phyloP scores from a whole-genome alignment of 1,140 invertebrate species.

The Centruroides sculpturatus region DNA sequence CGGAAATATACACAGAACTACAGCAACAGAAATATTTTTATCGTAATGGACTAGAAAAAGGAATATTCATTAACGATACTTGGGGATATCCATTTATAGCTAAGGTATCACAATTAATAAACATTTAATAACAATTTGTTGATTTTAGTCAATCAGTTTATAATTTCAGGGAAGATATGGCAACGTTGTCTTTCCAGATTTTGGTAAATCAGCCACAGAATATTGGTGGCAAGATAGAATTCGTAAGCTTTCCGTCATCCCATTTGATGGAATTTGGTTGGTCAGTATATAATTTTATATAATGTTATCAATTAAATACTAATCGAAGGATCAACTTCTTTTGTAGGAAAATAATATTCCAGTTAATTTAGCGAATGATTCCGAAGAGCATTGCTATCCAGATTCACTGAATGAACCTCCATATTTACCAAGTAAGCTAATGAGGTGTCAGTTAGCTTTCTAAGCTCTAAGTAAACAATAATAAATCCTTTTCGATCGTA shows the following conservation, averaged over 20 bases:
- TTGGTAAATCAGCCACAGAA: conserved; percentile 55
- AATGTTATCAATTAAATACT: not conserved
- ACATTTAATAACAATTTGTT: not conserved
- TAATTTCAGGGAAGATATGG: conserved; percentile 1
- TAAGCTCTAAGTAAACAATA: not conserved
- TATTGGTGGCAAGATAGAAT: conserved; percentile 61
- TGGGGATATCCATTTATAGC: conserved; percentile 1
- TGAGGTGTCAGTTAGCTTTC: not conserved
- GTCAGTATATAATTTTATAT: conserved; percentile 16
- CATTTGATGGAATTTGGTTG: conserved; percentile 69
- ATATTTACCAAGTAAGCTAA: conserved; percentile 40
- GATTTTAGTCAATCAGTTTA: not conserved
- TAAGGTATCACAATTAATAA: not conserved
- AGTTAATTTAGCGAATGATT: conserved; percentile 14
- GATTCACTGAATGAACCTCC: conserved; percentile 48
- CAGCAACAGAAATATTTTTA: not conserved
- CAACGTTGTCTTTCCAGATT: conserved; percentile 57
- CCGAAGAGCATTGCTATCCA: conserved; percentile 33
- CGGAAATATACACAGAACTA: not conserved
- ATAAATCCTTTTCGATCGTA: conserved; percentile 1
- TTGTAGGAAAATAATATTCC: conserved; percentile 16
- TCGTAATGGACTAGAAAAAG: not conserved
- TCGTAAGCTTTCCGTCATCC: conserved; percentile 43
- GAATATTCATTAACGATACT: conserved; percentile 8
- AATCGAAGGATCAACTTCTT: not conserved